Base-by-base conservation (phyloP, 1,140 invertebrate genomes). In the Drosophila triauraria region DNA sequence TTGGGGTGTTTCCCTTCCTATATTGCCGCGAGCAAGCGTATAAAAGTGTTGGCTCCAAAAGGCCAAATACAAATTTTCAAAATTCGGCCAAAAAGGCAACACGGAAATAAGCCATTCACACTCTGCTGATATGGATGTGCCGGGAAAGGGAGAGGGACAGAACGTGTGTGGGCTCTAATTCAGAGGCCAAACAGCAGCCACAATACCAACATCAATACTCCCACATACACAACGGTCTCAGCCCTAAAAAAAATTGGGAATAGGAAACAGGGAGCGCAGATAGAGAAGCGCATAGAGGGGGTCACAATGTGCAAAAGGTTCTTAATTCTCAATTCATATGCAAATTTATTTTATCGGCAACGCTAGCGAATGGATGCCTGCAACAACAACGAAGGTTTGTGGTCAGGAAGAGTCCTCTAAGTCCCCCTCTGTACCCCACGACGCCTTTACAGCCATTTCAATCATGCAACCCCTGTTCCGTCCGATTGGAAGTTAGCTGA, bases 241-340 rank as follows among this genome's bases (percentile, higher is more conserved):
- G 40, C 65, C 82, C 75, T 70, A 17, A 38, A 46, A 58, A 50
- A 58, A 20, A 30, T 35, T 51, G 53, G 44, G 17, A 46, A 23
- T 25, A 20, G 50, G 20, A 53, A 23, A 23, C 40, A 15, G 53
- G 43, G 43, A 23, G 12, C 35, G 46, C 15, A 62, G 27, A 25
- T 40, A 23, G 38, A 47, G 56, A 27, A 38, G 44, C 20, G 77
- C 51, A 62, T 60, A 40, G 69, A 69, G 69, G 59, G 44, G 25
- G 71, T 35, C 48, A 82, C 79, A 86, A 91, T 90, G 86, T 91
- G 86, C 82, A 90, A 90, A 90, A 86, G 82, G 87, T 87, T 86
- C 87, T 91, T 91, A 91, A 91, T 91, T 91, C 87, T 78, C 87
- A 91, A 91, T 91, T 91, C 87, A 91, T 91, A 91, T 91, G 87